Percentiles rank a stretch among this genome's conserved stretches.
Conservation (phyloP, 2,797 vertebrate species). For the Vireo griseus region DNA sequence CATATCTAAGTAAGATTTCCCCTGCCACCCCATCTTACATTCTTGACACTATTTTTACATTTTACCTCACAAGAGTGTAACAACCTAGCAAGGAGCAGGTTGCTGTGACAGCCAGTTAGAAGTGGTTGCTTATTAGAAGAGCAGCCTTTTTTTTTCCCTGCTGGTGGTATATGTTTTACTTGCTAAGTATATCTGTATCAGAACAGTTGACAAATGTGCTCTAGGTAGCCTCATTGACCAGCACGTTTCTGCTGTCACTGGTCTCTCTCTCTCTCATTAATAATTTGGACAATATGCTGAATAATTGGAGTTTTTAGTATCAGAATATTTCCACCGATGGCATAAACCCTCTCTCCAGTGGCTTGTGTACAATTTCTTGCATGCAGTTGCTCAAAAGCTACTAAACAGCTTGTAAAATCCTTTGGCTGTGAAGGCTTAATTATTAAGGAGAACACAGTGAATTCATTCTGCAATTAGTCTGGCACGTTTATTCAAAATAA, state of each 20-base stretch:
- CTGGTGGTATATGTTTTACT: conserved; percentile 5
- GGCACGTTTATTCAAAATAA: neutral
- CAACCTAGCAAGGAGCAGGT: neutral
- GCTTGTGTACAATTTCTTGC: neutral
- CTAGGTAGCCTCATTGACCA: neutral
- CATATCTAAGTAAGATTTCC: neutral
- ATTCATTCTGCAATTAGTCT: neutral
- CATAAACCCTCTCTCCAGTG: neutral
- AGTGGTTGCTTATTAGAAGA: neutral
- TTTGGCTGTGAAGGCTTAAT: neutral
- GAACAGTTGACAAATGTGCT: neutral
- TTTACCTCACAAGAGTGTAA: neutral
- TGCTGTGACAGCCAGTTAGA: neutral
- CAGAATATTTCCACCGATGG: neutral
- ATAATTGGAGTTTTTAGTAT: neutral
- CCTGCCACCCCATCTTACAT: neutral
- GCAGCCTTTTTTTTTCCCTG: neutral
- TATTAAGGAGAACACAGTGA: neutral
- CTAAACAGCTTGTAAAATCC: neutral
- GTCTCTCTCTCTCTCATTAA: neutral
- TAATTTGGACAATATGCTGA: neutral
- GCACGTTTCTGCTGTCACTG: neutral
- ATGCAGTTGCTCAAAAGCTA: neutral
- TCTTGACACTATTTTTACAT: neutral
- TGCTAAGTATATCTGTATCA: neutral